Percentiles rank a stretch among this genome's conserved stretches.
Evolutionary conservation across 1,140 invertebrate species (phyloP).

Genomic region (Scaptomyza hsui): DNA sequence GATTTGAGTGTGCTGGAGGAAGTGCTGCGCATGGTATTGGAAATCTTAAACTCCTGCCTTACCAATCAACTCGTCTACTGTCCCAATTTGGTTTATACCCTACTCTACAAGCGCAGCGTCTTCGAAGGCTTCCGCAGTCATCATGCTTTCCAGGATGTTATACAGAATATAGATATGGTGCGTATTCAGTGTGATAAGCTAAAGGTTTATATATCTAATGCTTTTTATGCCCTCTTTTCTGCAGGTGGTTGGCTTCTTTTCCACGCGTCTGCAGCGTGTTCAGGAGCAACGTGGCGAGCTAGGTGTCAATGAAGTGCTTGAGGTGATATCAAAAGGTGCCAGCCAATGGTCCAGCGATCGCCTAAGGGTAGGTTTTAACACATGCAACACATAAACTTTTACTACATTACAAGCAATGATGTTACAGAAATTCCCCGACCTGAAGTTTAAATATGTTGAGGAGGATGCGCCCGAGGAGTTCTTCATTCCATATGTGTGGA

Average conservation of each 20-base stretch:
- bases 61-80: slow-evolving; percentile 95
- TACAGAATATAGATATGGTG: slow-evolving; percentile 98
- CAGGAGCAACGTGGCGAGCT: slow-evolving; percentile 88
- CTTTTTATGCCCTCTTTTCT: too few species aligned
- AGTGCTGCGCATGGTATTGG: slow-evolving; percentile 97
- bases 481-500: slow-evolving; percentile 99
- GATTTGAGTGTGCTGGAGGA: slow-evolving; percentile 98
- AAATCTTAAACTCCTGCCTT: slow-evolving; percentile 97
- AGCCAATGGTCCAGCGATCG: slow-evolving; percentile 96
- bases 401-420: neutral
- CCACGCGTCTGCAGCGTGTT: slow-evolving; percentile 88
- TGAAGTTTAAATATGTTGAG: slow-evolving; percentile 99
- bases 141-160: slow-evolving; percentile 96
- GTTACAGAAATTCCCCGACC: slow-evolving; percentile 96
- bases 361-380: slow-evolving; percentile 88
- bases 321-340: slow-evolving; percentile 93
- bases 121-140: slow-evolving; percentile 95
- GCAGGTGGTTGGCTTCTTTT: slow-evolving; percentile 95
- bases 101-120: slow-evolving; percentile 96
- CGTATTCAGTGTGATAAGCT: slow-evolving; percentile 46
- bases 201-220: neutral
- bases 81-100: slow-evolving; percentile 97
- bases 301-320: slow-evolving; percentile 93
- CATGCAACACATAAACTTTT: too few species aligned
- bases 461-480: slow-evolving; percentile 99